Percentiles rank a stretch among this genome's conserved stretches.
phyloP scores from a whole-genome alignment of 2,113 vertebrate species.

The Phasianus colchicus region DNA sequence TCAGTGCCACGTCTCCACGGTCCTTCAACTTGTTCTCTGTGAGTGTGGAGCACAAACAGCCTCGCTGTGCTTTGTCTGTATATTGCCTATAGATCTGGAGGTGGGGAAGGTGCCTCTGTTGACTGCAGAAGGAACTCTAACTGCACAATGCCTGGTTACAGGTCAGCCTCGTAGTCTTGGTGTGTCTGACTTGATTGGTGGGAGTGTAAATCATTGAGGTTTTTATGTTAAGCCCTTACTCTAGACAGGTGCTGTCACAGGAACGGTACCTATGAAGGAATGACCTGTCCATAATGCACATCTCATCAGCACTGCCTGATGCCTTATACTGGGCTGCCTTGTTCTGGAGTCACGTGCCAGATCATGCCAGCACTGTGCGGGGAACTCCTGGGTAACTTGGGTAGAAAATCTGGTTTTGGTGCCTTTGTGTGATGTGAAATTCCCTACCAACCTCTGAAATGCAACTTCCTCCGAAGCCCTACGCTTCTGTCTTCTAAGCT shows the following conservation, averaged over 20 bases:
- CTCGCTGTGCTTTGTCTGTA: background rate
- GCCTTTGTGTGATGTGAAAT: background rate
- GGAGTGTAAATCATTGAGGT: background rate
- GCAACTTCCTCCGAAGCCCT: background rate
- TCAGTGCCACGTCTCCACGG: too few species aligned
- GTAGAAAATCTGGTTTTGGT: fast-evolving
- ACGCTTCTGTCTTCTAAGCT: background rate
- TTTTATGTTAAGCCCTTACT: background rate
- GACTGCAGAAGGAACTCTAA: background rate
- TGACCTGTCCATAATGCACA: background rate
- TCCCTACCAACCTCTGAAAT: background rate
- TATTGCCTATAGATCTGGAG: background rate
- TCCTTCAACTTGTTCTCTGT: background rate
- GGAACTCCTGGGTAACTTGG: fast-evolving
- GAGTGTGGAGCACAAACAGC: background rate
- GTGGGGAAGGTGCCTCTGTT: background rate
- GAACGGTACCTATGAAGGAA: background rate
- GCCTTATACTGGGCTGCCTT: background rate
- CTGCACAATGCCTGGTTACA: background rate
- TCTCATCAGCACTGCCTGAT: background rate
- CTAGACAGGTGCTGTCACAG: background rate
- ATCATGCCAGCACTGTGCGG: fast-evolving
- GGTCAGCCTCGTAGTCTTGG: background rate
- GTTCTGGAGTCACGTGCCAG: fast-evolving
- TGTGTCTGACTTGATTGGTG: background rate